Percentiles rank a stretch among this genome's conserved stretches.
phyloP scores from a whole-genome alignment of 92 coral and sea anemone species.

The Zoanthus solanderi region DNA sequence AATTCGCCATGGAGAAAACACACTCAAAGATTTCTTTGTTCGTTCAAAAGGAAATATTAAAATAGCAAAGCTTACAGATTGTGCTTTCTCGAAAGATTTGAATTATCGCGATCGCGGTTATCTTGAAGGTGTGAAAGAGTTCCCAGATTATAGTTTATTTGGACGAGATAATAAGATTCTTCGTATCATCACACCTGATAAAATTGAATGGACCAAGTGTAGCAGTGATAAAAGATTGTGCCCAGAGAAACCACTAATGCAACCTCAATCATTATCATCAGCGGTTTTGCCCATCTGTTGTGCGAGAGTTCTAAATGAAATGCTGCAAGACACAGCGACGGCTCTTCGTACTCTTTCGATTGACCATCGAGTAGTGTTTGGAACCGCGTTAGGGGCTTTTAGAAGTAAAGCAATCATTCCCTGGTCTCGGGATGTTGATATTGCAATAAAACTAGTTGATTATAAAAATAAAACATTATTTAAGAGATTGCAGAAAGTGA shows the following conservation, averaged over 20 bases:
- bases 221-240: slow-evolving; percentile 9
- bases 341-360: slow-evolving; percentile 1
- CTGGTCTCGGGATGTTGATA: slow-evolving; percentile 29
- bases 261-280: slow-evolving; percentile 32
- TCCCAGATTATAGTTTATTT: slow-evolving; percentile 46
- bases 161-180: slow-evolving; percentile 48
- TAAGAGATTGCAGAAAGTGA: slow-evolving; percentile 4
- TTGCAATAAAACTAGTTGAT: slow-evolving; percentile 27
- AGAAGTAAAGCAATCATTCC: slow-evolving; percentile 32
- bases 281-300: slow-evolving; percentile 54
- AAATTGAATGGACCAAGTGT: slow-evolving; percentile 40
- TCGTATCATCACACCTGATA: slow-evolving; percentile 32
- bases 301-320: slow-evolving; percentile 21
- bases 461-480: slow-evolving; percentile 32
- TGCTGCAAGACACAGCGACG: slow-evolving; percentile 21
- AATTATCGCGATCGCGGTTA: slow-evolving; percentile 37
- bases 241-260: slow-evolving; percentile 43
- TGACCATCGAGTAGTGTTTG: slow-evolving; percentile 31
- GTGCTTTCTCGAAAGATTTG: slow-evolving; percentile 45
- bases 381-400: slow-evolving; percentile 29
- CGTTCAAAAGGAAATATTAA: slow-evolving; percentile 32
- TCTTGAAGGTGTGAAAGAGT: slow-evolving; percentile 29
- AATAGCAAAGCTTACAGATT: slow-evolving; percentile 22
- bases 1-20: slow-evolving; percentile 38
- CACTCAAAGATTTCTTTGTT: slow-evolving; percentile 24